A percentile compares a stretch with the other conserved stretches of the same genome.
These are phyloP conservation scores for Eustalomyia histrio DNA, from an alignment of 2,888 invertebrate species.

Conservation along the genomic window DNA sequence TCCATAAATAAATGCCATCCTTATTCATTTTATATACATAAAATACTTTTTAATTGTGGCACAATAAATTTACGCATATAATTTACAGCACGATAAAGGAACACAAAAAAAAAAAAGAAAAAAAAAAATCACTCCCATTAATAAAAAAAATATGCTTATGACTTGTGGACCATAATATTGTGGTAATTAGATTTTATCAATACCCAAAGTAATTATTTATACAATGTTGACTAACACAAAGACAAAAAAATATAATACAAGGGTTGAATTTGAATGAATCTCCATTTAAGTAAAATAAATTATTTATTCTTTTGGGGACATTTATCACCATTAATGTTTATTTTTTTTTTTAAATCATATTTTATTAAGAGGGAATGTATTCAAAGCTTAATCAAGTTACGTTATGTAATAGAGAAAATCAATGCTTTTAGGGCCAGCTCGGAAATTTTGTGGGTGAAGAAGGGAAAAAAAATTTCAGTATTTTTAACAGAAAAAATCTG, in stretches of 20 bases:
- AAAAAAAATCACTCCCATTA: neutral
- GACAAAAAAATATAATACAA: neutral
- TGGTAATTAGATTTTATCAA: slow-evolving; percentile 45
- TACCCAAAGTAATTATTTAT: slow-evolving; percentile 37
- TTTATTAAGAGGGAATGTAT: too few relatives aligned
- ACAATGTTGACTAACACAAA: neutral
- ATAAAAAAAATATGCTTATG: slow-evolving; percentile 42
- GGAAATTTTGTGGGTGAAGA: too few relatives aligned
- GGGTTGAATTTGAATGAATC: neutral
- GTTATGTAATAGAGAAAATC: too few relatives aligned
- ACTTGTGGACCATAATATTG: slow-evolving; percentile 36
- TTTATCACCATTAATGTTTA: neutral
- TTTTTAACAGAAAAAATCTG: too few relatives aligned
- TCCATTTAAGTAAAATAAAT: neutral
- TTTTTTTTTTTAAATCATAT: too few relatives aligned
- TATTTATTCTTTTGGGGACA: neutral
- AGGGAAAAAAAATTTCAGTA: too few relatives aligned
- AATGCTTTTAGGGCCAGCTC: too few relatives aligned
- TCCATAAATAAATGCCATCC: neutral
- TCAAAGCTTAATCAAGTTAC: too few relatives aligned
- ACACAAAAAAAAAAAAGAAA: neutral
- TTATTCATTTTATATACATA: neutral
- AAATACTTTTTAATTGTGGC: neutral
- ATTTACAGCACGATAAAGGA: neutral
- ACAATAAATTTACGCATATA: neutral